Evolutionary conservation across 2,888 invertebrate species (phyloP), one percentile per base, ranked within the genome.

Genomic region (Cylindroiulus punctatus): DNA sequence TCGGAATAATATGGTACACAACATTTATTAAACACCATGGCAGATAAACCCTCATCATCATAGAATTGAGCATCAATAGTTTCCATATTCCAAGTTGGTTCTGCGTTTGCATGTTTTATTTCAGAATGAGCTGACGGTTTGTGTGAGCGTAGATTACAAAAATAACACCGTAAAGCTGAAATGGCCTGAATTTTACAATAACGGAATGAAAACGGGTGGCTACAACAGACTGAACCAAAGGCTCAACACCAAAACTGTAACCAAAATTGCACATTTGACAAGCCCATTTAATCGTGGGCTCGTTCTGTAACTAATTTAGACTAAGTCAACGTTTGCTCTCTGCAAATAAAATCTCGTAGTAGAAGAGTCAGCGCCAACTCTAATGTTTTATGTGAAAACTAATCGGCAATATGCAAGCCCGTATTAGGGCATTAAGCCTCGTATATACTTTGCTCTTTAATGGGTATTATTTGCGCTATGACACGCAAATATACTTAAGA

Each of bases 401-500:
- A 76, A 76, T 76, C 76, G 76, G 26, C 76, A 26, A 76, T 76
- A 76, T 76, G 76, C 76, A 30, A 76, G 76, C 30, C 30, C 30
- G 30, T 76, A 76, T 76, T 14, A 76, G 30, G 76, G 30, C 76
- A 76, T 76, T 76, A 76, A 76, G 76, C 76, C 76, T 76, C 76
- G 76, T 76, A 76, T 30, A 76, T 36, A n/a, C n/a, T 76, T 76
- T 76, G 76, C 76, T 76, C 76, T 30, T 76, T 76, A 76, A 76
- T 76, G 76, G 76, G 76, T 76, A 76, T 76, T 76, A 76, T 76
- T 76, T 76, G 76, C 76, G 76, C 76, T 76, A 76, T 76, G 76
- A 76, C 76, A 76, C 30, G 76, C 76, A 76, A 76, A 76, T 76
- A 76, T 30, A 76, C 76, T 76, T 76, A 76, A 76, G 76, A 76